Percentiles rank a stretch among this genome's conserved stretches.
These are phyloP conservation scores for pig (Sus scrofa) DNA, from an alignment of 2,113 vertebrate genomes.

Conservation along the genomic window DNA sequence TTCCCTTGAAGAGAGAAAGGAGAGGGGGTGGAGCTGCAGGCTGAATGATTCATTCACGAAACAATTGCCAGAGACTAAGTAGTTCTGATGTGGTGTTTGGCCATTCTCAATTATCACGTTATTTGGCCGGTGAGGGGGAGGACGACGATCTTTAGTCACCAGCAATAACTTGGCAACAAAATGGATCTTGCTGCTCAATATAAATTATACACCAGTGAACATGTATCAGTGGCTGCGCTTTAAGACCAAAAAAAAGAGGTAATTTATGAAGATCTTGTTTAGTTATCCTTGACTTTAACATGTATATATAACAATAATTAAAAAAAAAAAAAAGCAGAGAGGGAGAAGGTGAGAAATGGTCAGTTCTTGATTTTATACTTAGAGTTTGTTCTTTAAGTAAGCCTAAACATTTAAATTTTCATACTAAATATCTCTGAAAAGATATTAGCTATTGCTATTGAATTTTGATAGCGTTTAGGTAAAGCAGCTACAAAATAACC, in stretches of 20 bases:
- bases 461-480: background rate
- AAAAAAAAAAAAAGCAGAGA: background rate
- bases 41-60: background rate
- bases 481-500: background rate
- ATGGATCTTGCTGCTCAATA: background rate
- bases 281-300: background rate
- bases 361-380: background rate
- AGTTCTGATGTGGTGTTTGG: background rate
- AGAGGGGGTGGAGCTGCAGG: background rate
- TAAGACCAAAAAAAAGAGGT: background rate
- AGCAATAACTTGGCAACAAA: background rate
- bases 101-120: background rate
- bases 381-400: background rate
- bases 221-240: background rate
- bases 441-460: background rate
- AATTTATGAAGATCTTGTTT: background rate
- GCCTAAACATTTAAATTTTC: background rate
- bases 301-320: background rate
- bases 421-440: background rate
- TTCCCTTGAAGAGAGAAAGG: background rate
- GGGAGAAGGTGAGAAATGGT: background rate
- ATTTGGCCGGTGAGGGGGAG: background rate
- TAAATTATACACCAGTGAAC: background rate
- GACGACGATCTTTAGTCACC: background rate
- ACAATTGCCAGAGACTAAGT: background rate